These are phyloP conservation scores for Trimorus sp. DNA, from an alignment of 2,888 invertebrate genomes.

Conservation along the genomic window DNA sequence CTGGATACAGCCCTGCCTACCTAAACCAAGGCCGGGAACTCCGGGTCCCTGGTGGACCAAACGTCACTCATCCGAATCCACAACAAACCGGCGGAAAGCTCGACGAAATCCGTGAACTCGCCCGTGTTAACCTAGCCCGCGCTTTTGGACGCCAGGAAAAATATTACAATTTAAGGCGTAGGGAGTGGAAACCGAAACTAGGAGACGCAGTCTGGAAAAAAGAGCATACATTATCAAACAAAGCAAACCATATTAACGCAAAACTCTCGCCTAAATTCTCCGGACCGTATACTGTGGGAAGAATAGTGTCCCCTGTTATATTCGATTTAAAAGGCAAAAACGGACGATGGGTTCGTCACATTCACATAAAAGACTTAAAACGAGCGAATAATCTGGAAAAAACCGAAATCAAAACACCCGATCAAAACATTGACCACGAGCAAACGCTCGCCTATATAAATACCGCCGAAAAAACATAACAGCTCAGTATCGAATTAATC, in stretches of 20 bases:
- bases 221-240: constrained; percentile 13
- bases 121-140: not conserved
- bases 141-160: constrained; percentile 33
- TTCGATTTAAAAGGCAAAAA: not conserved
- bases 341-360: not conserved
- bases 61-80: too few relatives aligned
- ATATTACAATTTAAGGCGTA: constrained; percentile 28
- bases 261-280: constrained; percentile 15
- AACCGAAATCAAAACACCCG: too few relatives aligned
- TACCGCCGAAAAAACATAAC: too few relatives aligned
- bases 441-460: too few relatives aligned
- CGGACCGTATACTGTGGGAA: not conserved
- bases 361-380: too few relatives aligned
- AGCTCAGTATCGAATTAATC: too few relatives aligned
- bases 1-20: constrained; percentile 11
- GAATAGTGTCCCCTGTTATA: constrained; percentile 7
- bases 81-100: not conserved
- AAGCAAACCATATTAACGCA: not conserved
- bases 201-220: constrained; percentile 7
- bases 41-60: not conserved
- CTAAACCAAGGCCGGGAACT: not conserved
- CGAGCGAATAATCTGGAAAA: too few relatives aligned
- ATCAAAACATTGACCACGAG: too few relatives aligned
- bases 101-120: constrained; percentile 22
- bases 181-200: constrained; percentile 6